Conservation (phyloP, 2,797 vertebrate species). For the Sebastes trivittatus region DNA sequence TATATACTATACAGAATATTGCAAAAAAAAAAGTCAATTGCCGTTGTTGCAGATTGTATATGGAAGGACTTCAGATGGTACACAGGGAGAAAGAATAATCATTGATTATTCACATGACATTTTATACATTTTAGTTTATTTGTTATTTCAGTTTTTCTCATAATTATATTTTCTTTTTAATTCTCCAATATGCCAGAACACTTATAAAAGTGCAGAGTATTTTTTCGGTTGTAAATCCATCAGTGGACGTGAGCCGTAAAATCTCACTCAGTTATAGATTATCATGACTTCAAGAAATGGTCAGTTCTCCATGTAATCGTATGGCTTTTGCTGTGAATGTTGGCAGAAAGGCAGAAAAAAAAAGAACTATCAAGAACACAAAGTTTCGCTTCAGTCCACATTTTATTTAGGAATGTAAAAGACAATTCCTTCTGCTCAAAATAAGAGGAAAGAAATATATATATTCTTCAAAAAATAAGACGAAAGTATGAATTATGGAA, state of each 20-base stretch:
- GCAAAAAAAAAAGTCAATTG: background rate
- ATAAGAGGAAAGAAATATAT: slow-evolving; percentile 66
- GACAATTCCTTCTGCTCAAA: slow-evolving; percentile 81
- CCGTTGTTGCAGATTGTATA: background rate
- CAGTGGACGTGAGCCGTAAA: background rate
- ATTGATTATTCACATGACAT: slow-evolving; percentile 8
- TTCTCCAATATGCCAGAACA: background rate
- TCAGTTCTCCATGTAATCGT: background rate
- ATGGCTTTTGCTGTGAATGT: background rate
- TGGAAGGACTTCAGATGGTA: background rate
- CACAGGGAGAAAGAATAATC: background rate
- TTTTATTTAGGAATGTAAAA: slow-evolving; percentile 86
- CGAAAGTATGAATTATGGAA: slow-evolving; percentile 63
- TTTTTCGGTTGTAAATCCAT: slow-evolving; percentile 11
- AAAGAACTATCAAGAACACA: slow-evolving; percentile 7
- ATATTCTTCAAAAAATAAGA: slow-evolving; percentile 75
- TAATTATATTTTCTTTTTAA: background rate
- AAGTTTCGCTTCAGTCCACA: slow-evolving; percentile 64
- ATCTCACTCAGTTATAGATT: background rate
- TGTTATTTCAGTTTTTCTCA: background rate
- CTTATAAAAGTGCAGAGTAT: slow-evolving; percentile 15
- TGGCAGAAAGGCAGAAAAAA: background rate
- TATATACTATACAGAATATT: background rate
- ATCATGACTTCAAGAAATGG: background rate
- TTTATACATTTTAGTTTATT: background rate